A percentile compares a stretch with the other conserved stretches of the same genome.
Conservation (phyloP, 2,888 invertebrate species). For the Agrochola lychnidis region DNA sequence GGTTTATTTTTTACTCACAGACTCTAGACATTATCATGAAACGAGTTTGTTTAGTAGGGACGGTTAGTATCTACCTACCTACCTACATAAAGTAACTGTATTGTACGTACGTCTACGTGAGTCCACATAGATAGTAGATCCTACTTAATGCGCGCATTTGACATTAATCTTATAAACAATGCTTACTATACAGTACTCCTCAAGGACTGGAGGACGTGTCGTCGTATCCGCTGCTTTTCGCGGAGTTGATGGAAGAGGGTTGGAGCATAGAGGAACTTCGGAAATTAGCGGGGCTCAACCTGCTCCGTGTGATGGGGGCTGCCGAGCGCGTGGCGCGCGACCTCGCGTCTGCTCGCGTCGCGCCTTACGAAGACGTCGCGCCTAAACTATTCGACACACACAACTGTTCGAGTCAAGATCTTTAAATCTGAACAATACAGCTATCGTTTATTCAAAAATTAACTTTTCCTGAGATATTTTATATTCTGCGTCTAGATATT, state of each 20-base stretch:
- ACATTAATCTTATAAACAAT: slow-evolving; percentile 45
- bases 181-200: slow-evolving; percentile 91
- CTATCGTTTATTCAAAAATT: slow-evolving; percentile 30
- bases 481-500: slow-evolving; percentile 18
- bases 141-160: neutral
- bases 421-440: slow-evolving; percentile 72
- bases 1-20: slow-evolving; percentile 22
- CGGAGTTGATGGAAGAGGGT: slow-evolving; percentile 94
- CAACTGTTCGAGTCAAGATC: slow-evolving; percentile 92
- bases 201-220: slow-evolving; percentile 95
- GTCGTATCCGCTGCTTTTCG: slow-evolving; percentile 94
- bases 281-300: slow-evolving; percentile 94
- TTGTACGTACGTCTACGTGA: neutral
- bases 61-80: slow-evolving; percentile 8
- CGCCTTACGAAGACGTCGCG: slow-evolving; percentile 93
- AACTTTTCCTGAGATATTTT: slow-evolving; percentile 25
- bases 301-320: slow-evolving; percentile 93
- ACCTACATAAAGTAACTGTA: neutral
- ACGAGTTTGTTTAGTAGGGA: slow-evolving; percentile 9
- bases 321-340: slow-evolving; percentile 94
- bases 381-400: slow-evolving; percentile 90
- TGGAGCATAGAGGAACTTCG: slow-evolving; percentile 95
- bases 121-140: neutral
- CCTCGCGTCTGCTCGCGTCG: slow-evolving; percentile 92
- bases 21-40: neutral